Percentiles rank a stretch among this genome's conserved stretches.
phyloP scores from a whole-genome alignment of 2,113 vertebrate species.

The Tamias sibiricus region DNA sequence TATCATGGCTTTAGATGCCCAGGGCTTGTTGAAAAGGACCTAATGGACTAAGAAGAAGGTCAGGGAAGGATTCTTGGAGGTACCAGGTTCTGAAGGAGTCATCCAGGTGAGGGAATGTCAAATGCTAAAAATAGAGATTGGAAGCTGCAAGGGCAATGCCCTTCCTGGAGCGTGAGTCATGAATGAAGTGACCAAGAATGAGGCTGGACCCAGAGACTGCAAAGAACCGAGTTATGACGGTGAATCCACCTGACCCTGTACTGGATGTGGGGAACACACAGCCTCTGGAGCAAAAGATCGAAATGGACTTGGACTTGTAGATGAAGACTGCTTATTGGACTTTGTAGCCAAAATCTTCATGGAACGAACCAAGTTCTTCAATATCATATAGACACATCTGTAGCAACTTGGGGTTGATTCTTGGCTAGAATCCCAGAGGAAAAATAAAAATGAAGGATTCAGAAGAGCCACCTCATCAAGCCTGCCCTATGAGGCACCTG shows the following conservation, averaged over 20 bases:
- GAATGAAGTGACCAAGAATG: neutral
- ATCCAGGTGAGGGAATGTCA: neutral
- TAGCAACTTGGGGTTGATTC: neutral
- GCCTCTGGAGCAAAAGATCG: neutral
- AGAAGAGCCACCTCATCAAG: neutral
- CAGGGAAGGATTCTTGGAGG: neutral
- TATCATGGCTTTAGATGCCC: neutral
- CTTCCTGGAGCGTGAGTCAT: neutral
- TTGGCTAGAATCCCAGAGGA: neutral
- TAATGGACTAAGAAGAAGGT: too few species aligned
- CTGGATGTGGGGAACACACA: neutral
- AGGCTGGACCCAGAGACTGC: neutral
- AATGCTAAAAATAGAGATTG: neutral
- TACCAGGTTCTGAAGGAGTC: neutral
- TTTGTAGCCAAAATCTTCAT: neutral
- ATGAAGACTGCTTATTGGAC: neutral
- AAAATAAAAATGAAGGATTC: neutral
- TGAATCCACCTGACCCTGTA: neutral
- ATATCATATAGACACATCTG: neutral
- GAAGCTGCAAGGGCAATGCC: neutral
- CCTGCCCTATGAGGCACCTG: too few species aligned
- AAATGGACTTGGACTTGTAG: neutral
- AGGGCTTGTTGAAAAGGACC: fast-evolving
- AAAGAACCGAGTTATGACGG: neutral
- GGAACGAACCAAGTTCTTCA: neutral